Base-by-base conservation (phyloP, 2,113 vertebrate genomes). In the Sphaerodactylus townsendi region DNA sequence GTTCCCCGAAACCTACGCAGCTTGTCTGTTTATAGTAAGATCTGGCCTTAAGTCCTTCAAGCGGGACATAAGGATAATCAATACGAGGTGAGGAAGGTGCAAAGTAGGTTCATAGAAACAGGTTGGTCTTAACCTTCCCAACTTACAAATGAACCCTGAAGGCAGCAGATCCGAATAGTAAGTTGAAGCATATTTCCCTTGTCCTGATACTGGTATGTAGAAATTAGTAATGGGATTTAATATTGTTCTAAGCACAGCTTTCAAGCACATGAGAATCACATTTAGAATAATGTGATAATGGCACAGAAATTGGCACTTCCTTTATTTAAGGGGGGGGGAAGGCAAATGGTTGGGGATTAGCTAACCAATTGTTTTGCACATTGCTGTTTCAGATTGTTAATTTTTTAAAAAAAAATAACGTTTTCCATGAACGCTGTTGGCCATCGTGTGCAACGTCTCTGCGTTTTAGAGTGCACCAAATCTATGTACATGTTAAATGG, bases 361-460 rank as follows among this genome's bases (percentile, higher is more conserved):
- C 85, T 83, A 53, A 33, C 17, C 66, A 70, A 39, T 88, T 72
- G 28, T 89, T 92, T 93, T 91, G 88, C 87, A 91, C 90, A 83
- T 87, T 85, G 88, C 93, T 93, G 91, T 85, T 87, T 89, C 88
- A 39, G 0, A 48, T 85, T 93, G 90, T 80, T 85, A 37, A 88
- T 83, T 90, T 85, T 88, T 89, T 93, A 92, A 92, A 91, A 86
- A 66, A 56, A 44, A 78, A 64, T 88, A 93, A 74, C 66, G 1
- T 79, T 87, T 92, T 92, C 89, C 91, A 91, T 84, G 62, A 70
- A 87, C 66, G 87, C 66, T 23, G 77, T 66, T 46, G 30, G 81
- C 66, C 66, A 88, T 83, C 75, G 75, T 91, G 90, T 0, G 0
- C 92, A 41, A 80, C 72, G 76, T 80, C 30, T 30, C 0, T 30